Conservation (phyloP, 2,888 invertebrate genomes). For the Cephus sareptanus region DNA sequence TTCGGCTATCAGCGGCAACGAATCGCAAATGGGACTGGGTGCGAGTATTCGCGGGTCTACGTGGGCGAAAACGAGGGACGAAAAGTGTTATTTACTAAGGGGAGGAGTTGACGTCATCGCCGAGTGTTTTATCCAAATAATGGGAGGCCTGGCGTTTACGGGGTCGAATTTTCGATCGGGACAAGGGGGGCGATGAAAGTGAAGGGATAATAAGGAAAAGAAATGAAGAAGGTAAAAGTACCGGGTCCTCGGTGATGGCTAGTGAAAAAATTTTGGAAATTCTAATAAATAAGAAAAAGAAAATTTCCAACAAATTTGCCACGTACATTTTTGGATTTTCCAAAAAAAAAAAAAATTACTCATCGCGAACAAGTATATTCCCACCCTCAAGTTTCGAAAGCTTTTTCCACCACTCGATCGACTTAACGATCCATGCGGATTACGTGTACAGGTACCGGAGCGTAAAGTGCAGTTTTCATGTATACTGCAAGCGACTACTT, state of each 20-base stretch:
- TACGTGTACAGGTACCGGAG: background rate
- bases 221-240: background rate
- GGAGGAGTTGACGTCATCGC: background rate
- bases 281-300: background rate
- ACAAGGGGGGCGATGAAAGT: background rate
- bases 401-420: background rate
- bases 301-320: background rate
- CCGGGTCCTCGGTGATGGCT: background rate
- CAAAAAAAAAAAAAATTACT: background rate
- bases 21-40: background rate
- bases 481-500: background rate
- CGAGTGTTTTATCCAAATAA: background rate
- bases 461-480: background rate
- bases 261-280: background rate
- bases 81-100: background rate
- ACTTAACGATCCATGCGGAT: background rate
- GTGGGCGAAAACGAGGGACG: background rate
- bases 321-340: background rate
- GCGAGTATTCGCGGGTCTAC: background rate
- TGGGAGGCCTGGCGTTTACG: background rate
- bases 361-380: background rate
- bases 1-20: constrained; percentile 1
- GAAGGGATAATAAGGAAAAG: background rate
- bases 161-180: background rate
- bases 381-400: background rate